Evolutionary conservation across 1,140 invertebrate species (phyloP).

Genomic region (Drosophila insularis): DNA sequence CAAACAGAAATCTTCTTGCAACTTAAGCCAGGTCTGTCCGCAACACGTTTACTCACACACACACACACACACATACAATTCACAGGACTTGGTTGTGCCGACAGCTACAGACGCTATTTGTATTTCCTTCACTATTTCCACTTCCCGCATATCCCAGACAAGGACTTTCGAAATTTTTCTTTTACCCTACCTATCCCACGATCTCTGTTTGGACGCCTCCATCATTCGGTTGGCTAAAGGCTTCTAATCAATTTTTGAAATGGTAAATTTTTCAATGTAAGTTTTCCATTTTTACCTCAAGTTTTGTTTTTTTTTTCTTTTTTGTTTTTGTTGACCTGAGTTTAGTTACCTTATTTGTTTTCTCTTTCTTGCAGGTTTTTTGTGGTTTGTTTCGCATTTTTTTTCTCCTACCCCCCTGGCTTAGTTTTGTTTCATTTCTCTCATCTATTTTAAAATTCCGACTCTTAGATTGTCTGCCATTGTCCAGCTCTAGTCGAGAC

Average conservation of each 20-base stretch:
- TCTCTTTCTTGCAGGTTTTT: conserved; percentile 24
- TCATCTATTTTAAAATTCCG: conserved; percentile 60
- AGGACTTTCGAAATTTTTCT: conserved; percentile 16
- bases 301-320: conserved; percentile 6
- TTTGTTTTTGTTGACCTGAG: conserved; percentile 35
- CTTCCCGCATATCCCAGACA: conserved; percentile 53
- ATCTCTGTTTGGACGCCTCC: conserved; percentile 7
- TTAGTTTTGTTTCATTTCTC: conserved; percentile 23
- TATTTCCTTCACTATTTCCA: not conserved
- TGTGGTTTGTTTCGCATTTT: conserved; percentile 1
- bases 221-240: conserved; percentile 48
- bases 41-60: conserved; percentile 60
- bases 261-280: conserved; percentile 56
- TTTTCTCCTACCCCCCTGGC: conserved; percentile 28
- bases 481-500: conserved; percentile 19
- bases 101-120: conserved; percentile 22
- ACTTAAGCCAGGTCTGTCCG: conserved; percentile 73
- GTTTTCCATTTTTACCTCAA: conserved; percentile 54
- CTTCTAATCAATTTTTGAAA: conserved; percentile 78
- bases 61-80: conserved; percentile 13
- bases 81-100: conserved; percentile 40
- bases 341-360: conserved; percentile 30
- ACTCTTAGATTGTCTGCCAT: conserved; percentile 56
- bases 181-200: not conserved
- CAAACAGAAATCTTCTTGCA: conserved; percentile 75